Conservation (phyloP, 2,888 invertebrate species). For the Melanophora roralis region DNA sequence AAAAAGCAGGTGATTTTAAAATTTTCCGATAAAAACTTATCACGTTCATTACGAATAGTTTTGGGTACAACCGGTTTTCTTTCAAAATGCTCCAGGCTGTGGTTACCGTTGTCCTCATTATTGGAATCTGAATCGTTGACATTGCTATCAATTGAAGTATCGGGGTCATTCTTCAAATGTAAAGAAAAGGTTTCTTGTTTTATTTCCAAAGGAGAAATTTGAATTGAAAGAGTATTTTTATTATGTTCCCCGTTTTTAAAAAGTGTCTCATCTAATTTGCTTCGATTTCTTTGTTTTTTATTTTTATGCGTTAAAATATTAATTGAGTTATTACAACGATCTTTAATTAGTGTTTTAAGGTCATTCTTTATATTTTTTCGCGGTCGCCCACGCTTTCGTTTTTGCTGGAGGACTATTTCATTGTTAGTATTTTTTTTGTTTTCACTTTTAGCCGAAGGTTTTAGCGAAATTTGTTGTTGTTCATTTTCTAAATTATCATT, state of each 20-base stretch:
- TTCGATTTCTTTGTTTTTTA: too few relatives aligned
- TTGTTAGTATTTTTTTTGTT: not conserved
- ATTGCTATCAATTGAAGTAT: not conserved
- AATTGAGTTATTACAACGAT: not conserved
- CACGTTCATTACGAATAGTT: slow-evolving; percentile 67
- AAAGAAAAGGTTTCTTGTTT: not conserved
- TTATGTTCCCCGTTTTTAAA: not conserved
- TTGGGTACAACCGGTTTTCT: not conserved
- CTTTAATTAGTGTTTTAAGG: not conserved
- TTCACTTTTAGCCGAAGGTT: not conserved
- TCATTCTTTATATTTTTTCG: not conserved
- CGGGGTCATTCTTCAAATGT: not conserved
- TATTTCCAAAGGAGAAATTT: not conserved
- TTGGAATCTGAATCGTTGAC: not conserved
- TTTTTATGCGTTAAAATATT: not conserved
- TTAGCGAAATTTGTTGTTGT: not conserved
- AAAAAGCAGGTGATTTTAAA: slow-evolving; percentile 73
- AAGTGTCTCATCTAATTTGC: too few relatives aligned
- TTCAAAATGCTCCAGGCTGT: not conserved
- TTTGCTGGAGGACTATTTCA: not conserved
- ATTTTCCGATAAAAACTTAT: slow-evolving; percentile 69
- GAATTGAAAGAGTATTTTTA: not conserved
- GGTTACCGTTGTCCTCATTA: not conserved
- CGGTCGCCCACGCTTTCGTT: slow-evolving; percentile 20
- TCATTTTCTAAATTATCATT: slow-evolving; percentile 64